A percentile compares a stretch with the other conserved stretches of the same genome.
These are phyloP conservation scores for Thymelicus sylvestris DNA, from an alignment of 2,888 invertebrate genomes.

Conservation along the genomic window DNA sequence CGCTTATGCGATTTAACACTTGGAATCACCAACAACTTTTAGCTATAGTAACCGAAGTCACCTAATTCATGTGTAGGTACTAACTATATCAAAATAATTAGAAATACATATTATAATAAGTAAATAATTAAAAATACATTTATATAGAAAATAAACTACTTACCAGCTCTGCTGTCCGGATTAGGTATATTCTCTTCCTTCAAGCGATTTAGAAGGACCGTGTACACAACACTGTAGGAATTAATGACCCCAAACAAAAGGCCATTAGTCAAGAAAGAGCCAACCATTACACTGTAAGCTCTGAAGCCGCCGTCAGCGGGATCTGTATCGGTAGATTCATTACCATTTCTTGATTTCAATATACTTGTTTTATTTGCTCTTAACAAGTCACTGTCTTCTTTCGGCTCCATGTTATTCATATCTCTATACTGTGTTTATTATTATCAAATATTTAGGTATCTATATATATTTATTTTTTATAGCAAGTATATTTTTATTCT, in stretches of 20 bases:
- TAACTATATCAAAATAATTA: no score
- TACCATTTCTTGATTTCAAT: slow-evolving; percentile 57
- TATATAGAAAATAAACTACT: slow-evolving; percentile 60
- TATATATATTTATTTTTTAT: no score
- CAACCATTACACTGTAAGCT: slow-evolving; percentile 93
- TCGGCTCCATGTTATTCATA: slow-evolving; percentile 61
- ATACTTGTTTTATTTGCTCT: slow-evolving; percentile 47
- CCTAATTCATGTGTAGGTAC: no score
- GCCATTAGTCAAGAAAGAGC: slow-evolving; percentile 95
- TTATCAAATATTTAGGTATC: neutral
- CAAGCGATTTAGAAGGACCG: slow-evolving; percentile 87
- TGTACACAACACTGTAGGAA: slow-evolving; percentile 92
- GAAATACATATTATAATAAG: no score
- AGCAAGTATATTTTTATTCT: neutral
- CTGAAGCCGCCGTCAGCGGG: slow-evolving; percentile 91
- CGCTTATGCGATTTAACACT: no score
- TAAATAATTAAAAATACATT: no score
- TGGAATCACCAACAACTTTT: no score
- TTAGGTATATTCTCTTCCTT: slow-evolving; percentile 86
- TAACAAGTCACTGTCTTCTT: slow-evolving; percentile 69
- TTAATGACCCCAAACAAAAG: slow-evolving; percentile 96
- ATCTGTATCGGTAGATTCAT: slow-evolving; percentile 51
- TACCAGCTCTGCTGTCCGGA: slow-evolving; percentile 93
- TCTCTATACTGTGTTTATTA: slow-evolving; percentile 15
- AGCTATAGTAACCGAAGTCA: no score